phyloP scores from a whole-genome alignment of 1,140 invertebrate genomes.

The Drosophila pallidifrons region DNA sequence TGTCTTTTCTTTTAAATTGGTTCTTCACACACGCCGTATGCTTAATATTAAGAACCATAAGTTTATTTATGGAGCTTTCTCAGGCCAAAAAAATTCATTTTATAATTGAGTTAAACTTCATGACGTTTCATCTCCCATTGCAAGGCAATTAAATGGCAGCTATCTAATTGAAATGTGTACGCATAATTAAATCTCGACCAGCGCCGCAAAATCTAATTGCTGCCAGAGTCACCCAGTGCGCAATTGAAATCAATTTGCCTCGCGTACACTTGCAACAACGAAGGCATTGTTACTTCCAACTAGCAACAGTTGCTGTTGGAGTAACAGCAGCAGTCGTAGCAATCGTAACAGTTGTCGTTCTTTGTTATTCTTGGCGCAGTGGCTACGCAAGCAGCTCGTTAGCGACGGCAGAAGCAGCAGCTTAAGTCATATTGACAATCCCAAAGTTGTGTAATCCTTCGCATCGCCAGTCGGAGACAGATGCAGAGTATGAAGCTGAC shows the following conservation, averaged over 20 bases:
- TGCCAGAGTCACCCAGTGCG: slow-evolving; percentile 33
- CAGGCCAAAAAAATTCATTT: slow-evolving; percentile 41
- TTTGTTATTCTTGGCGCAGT: slow-evolving; percentile 77
- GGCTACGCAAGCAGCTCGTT: slow-evolving; percentile 73
- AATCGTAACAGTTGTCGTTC: slow-evolving; percentile 7
- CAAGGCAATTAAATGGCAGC: slow-evolving; percentile 23
- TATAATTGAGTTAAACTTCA: slow-evolving; percentile 37
- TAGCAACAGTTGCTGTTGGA: slow-evolving; percentile 9
- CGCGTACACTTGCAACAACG: slow-evolving; percentile 25
- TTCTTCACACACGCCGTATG: slow-evolving; percentile 42
- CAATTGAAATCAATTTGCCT: slow-evolving; percentile 64
- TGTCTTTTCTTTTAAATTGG: slow-evolving; percentile 40
- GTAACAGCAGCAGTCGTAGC: not conserved
- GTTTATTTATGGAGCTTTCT: slow-evolving; percentile 61
- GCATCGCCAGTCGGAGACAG: slow-evolving; percentile 23
- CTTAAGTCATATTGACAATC: slow-evolving; percentile 74
- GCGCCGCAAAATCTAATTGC: slow-evolving; percentile 59
- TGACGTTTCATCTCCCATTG: slow-evolving; percentile 44
- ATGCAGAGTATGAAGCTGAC: not conserved
- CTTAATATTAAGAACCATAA: slow-evolving; percentile 60
- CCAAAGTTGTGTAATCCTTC: slow-evolving; percentile 72
- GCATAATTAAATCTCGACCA: slow-evolving; percentile 70
- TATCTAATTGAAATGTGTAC: slow-evolving; percentile 69
- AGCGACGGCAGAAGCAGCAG: slow-evolving; percentile 43
- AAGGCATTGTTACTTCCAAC: slow-evolving; percentile 48